These are phyloP conservation scores for Columba guinea DNA, from an alignment of 2,797 vertebrate genomes.

Conservation along the genomic window DNA sequence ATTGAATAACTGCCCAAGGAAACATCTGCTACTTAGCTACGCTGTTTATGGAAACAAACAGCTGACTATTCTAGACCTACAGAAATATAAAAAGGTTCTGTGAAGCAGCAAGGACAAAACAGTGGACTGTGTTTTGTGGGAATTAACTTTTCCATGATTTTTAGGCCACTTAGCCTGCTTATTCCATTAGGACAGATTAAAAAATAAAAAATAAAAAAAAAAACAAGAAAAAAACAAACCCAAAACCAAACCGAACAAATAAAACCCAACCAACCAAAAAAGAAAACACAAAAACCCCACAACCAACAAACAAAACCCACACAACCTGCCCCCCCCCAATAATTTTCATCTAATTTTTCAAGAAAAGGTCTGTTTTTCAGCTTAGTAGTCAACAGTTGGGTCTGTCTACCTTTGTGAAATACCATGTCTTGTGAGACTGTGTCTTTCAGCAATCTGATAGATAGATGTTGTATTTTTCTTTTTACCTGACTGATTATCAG, in stretches of 20 bases:
- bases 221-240: not conserved
- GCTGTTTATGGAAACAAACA: conserved; percentile 64
- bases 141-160: not conserved
- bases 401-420: not conserved
- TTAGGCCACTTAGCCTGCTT: not conserved
- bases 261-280: no score
- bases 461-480: not conserved
- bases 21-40: conserved; percentile 64
- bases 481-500: not conserved
- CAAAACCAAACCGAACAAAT: no score
- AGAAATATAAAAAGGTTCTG: not conserved
- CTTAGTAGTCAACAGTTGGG: not conserved
- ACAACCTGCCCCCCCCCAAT: no score
- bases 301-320: no score
- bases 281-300: no score
- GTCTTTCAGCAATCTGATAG: not conserved
- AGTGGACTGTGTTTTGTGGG: not conserved
- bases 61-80: conserved; percentile 44
- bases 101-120: not conserved
- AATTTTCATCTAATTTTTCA: not conserved
- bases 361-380: not conserved
- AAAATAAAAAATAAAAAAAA: not conserved
- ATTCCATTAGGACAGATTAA: not conserved
- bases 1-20: conserved; percentile 66
- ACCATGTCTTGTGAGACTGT: not conserved